Conservation (phyloP, 2,797 vertebrate species). For the Mycteria americana region DNA sequence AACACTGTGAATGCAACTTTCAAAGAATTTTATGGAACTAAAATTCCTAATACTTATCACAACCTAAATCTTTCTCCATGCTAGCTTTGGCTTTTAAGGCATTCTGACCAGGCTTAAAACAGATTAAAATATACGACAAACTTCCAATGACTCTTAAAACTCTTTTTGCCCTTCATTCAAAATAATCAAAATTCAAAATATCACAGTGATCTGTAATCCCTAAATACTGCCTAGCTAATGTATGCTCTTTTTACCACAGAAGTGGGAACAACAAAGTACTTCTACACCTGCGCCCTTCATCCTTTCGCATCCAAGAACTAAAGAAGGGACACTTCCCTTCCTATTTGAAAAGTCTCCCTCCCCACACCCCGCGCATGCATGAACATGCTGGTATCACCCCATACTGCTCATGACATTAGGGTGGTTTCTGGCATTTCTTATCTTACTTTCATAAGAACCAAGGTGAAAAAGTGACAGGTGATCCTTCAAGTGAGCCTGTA, state of each 20-base stretch:
- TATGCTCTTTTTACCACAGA: not conserved
- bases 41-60: not conserved
- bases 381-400: not conserved
- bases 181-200: not conserved
- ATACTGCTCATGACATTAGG: not conserved
- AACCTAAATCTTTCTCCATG: not conserved
- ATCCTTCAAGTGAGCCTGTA: not conserved
- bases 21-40: not conserved
- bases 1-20: not conserved
- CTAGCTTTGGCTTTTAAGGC: not conserved
- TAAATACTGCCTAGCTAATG: not conserved
- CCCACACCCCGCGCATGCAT: fast-evolving
- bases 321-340: not conserved
- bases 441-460: not conserved
- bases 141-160: not conserved
- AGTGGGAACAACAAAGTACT: not conserved
- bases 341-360: not conserved
- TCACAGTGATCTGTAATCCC: not conserved
- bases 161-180: not conserved
- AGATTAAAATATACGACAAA: not conserved
- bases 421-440: not conserved
- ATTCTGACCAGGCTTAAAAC: not conserved
- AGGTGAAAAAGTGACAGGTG: not conserved
- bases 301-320: not conserved
- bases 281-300: not conserved